A percentile compares a stretch with the other conserved stretches of the same genome.
phyloP scores from a whole-genome alignment of 1,140 invertebrate genomes.

The Phymastichus coffea region DNA sequence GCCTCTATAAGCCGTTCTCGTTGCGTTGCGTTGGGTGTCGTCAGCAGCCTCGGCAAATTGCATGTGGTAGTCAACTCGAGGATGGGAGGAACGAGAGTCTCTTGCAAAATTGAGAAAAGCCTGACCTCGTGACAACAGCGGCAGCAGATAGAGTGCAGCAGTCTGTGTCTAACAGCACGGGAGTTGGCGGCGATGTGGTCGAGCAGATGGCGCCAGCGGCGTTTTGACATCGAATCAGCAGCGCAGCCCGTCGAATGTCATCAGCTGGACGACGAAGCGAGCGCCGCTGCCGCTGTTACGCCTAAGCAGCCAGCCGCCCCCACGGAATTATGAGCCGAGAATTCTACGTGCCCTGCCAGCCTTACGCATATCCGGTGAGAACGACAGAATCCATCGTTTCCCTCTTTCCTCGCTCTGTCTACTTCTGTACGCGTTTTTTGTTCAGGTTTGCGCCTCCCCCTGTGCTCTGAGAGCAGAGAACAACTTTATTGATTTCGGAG shows the following conservation, averaged over 20 bases:
- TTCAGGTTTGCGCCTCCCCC: neutral
- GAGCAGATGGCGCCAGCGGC: constrained; percentile 49
- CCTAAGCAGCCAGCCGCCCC: neutral
- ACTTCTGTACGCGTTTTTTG: neutral
- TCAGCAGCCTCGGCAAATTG: too few species aligned
- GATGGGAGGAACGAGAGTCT: too few species aligned
- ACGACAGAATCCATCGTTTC: neutral
- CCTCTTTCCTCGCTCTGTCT: neutral
- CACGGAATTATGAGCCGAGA: constrained; percentile 52
- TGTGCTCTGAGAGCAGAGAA: neutral
- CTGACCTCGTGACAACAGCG: constrained; percentile 10
- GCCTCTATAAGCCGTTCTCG: too few species aligned
- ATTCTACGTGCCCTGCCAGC: constrained; percentile 50
- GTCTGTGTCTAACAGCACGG: too few species aligned
- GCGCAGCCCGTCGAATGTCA: constrained; percentile 1
- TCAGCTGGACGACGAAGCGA: constrained; percentile 4
- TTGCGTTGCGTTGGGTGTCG: too few species aligned
- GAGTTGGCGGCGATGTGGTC: constrained; percentile 19
- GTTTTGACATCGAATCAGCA: constrained; percentile 46
- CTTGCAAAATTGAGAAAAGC: too few species aligned
- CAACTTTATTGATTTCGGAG: constrained; percentile 5
- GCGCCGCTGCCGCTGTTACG: neutral
- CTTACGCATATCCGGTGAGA: constrained; percentile 52
- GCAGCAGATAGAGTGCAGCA: neutral
- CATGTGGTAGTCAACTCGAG: too few species aligned